Evolutionary conservation across 2,888 invertebrate genomes (phyloP), one percentile per base, ranked within the genome.

Genomic region (Encarsia formosa): DNA sequence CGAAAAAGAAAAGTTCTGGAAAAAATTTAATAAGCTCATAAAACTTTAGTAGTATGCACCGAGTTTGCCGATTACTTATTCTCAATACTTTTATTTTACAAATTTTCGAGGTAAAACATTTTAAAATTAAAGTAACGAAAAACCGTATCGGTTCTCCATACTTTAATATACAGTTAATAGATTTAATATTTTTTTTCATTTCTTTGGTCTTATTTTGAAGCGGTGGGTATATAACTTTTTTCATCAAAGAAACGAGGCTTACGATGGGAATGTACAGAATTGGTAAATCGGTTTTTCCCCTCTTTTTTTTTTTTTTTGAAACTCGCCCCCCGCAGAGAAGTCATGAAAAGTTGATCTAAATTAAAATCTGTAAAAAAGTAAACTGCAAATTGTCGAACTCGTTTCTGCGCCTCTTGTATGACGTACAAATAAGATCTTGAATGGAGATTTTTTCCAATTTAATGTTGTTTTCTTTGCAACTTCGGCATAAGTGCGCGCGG

Each of bases 291-390:
- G 50, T 18, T 44, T 49, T 49, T 41, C 34, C 34, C 35, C n/a
- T n/a, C n/a, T n/a, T n/a, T n/a, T n/a, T n/a, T n/a, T n/a, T n/a
- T n/a, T n/a, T n/a, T n/a, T n/a, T n/a, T n/a, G n/a, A n/a, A n/a
- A n/a, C n/a, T n/a, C n/a, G n/a, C n/a, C n/a, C 4, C 38, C 43
- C 44, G 26, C 32, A 34, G 39, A 24, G 39, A 19, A 34, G 44
- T 45, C 44, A 35, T 51, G 51, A 45, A 51, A 51, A 51, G 51
- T 45, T 51, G 40, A 51, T 51, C 51, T 51, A 51, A 51, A 45
- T 51, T 51, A 51, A 51, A 51, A 51, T 51, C 51, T 51, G 16
- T 40, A 45, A 45, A 45, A 51, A 40, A 49, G 40, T 35, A 51
- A 45, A 51, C 34, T 35, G 24, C 40, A 44, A 51, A 51, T 51